Conservation (phyloP, 2,113 vertebrate genomes). For the Pagrus major region DNA sequence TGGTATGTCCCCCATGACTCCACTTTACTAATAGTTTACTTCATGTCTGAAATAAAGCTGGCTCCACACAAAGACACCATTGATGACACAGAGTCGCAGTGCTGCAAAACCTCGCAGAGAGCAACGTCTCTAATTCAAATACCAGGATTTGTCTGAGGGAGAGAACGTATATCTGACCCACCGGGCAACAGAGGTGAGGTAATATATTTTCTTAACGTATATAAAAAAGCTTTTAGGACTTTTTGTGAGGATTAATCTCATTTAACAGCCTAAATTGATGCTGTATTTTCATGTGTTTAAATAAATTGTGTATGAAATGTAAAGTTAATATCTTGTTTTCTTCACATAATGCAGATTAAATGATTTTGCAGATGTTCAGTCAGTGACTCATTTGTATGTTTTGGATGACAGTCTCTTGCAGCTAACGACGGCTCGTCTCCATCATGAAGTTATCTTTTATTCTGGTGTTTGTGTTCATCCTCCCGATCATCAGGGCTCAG, state of each 20-base stretch:
- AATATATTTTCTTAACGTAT: background rate
- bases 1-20: conserved; percentile 79
- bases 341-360: background rate
- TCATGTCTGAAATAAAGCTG: conserved; percentile 78
- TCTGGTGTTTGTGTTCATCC: conserved; percentile 57
- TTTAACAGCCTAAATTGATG: background rate
- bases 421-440: conserved; percentile 7
- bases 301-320: background rate
- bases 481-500: conserved; percentile 81
- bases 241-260: background rate
- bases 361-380: too few species aligned
- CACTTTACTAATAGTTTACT: conserved; percentile 81
- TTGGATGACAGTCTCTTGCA: conserved; percentile 30
- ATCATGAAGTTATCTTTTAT: conserved; percentile 68
- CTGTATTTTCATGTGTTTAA: background rate
- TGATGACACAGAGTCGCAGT: conserved; percentile 54
- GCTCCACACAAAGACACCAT: conserved; percentile 70
- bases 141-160: conserved; percentile 23
- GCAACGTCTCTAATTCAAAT: conserved; percentile 57
- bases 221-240: background rate
- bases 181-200: conserved; percentile 56
- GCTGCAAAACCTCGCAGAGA: conserved; percentile 42
- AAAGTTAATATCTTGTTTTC: background rate
- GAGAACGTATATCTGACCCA: conserved; percentile 29
- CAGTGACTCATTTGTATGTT: background rate